A percentile compares a stretch with the other conserved stretches of the same genome.
phyloP scores from a whole-genome alignment of 2,797 vertebrate species.

The Avahi laniger region DNA sequence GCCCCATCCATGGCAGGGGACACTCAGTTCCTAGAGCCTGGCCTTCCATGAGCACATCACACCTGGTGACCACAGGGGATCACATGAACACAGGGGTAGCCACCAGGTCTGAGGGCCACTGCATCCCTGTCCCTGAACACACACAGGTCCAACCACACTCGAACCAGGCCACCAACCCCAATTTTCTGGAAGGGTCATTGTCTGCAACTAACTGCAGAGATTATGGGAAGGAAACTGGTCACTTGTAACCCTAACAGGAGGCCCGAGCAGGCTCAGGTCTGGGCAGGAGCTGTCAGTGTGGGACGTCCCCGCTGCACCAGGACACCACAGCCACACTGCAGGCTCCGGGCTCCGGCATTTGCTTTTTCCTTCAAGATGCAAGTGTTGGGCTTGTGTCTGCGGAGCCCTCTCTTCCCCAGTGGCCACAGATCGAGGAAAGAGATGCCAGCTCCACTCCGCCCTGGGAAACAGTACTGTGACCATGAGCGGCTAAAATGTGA shows the following conservation, averaged over 20 bases:
- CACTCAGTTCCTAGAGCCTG: not conserved
- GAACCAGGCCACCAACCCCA: not conserved
- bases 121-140: not conserved
- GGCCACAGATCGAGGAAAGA: not conserved
- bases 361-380: not conserved
- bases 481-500: not conserved
- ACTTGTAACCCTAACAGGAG: not conserved
- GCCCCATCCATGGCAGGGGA: not conserved
- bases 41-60: not conserved
- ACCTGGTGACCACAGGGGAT: not conserved
- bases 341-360: rapidly evolving
- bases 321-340: rapidly evolving
- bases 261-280: not conserved
- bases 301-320: not conserved
- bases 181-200: not conserved
- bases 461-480: not conserved
- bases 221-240: not conserved
- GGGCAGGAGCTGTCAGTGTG: not conserved
- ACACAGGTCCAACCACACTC: not conserved
- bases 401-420: rapidly evolving
- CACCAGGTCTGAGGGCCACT: not conserved
- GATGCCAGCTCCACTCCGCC: not conserved
- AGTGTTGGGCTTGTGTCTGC: not conserved
- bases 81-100: not conserved
- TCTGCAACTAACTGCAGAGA: not conserved